phyloP scores from a whole-genome alignment of 2,797 vertebrate genomes.

The Cygnus olor region DNA sequence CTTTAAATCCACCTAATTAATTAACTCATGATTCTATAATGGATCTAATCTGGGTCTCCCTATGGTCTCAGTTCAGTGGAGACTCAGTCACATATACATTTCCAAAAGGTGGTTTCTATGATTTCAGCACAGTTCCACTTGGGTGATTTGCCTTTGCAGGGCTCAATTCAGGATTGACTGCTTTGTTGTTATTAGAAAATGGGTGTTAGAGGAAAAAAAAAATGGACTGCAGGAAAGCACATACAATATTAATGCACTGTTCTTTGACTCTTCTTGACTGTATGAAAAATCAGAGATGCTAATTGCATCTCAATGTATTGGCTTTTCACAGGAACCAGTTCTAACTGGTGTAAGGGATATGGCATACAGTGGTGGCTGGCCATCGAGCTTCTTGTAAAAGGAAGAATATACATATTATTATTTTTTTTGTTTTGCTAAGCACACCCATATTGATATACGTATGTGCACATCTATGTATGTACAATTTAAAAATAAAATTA shows the following conservation, averaged over 20 bases:
- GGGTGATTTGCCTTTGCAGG: not conserved
- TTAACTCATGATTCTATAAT: not conserved
- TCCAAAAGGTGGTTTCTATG: not conserved
- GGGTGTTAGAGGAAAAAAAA: not conserved
- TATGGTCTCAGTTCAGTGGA: not conserved
- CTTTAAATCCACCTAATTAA: not conserved
- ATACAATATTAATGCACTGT: not conserved
- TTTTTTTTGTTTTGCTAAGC: not conserved
- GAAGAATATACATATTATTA: not conserved
- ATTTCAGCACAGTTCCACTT: not conserved
- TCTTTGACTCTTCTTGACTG: not conserved
- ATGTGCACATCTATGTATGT: no score
- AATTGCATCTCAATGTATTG: not conserved
- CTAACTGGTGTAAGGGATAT: not conserved
- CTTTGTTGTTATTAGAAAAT: not conserved
- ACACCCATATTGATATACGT: not conserved
- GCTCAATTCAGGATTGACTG: not conserved
- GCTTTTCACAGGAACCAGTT: not conserved
- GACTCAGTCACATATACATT: not conserved
- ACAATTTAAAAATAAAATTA: not conserved
- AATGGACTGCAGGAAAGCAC: not conserved
- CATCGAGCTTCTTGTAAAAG: not conserved
- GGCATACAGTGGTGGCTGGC: not conserved
- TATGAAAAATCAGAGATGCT: accelerated
- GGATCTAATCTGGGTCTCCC: not conserved